Evolutionary conservation across 2,113 vertebrate genomes (phyloP).

Genomic region (Hylia prasina): DNA sequence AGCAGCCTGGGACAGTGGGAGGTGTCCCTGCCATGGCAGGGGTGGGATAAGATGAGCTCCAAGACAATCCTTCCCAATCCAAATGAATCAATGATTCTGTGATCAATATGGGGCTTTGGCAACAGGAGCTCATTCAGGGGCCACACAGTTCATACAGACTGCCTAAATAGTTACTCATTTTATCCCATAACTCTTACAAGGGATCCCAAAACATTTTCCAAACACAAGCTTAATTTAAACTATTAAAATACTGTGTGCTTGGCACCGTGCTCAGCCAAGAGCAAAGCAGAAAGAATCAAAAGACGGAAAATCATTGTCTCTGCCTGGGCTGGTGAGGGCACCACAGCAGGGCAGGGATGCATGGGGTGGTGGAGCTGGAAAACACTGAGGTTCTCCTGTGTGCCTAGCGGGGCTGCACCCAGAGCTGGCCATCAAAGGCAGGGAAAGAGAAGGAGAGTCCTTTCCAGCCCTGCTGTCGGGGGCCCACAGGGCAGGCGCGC

Average conservation of each 20-base stretch:
- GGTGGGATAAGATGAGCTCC: fast-evolving
- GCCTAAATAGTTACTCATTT: background rate
- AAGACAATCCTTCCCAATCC: background rate
- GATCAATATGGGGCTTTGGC: background rate
- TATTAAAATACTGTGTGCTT: fast-evolving
- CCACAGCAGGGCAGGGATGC: background rate
- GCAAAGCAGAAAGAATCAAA: background rate
- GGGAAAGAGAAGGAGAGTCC: background rate
- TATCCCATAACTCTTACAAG: fast-evolving
- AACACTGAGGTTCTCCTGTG: background rate
- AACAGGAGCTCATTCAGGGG: background rate
- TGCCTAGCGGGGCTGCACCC: background rate
- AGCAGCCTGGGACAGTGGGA: fast-evolving
- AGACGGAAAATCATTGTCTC: background rate
- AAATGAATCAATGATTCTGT: background rate
- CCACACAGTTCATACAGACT: background rate
- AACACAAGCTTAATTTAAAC: background rate
- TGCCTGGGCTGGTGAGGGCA: background rate
- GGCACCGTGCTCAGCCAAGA: fast-evolving
- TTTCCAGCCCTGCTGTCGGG: background rate
- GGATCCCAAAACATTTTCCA: background rate
- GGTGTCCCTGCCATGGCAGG: background rate
- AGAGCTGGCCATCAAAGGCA: fast-evolving
- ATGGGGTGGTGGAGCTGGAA: fast-evolving
- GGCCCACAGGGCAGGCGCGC: too few species aligned